Base-by-base conservation (phyloP, 2,113 vertebrate genomes). In the Galbula dea region DNA sequence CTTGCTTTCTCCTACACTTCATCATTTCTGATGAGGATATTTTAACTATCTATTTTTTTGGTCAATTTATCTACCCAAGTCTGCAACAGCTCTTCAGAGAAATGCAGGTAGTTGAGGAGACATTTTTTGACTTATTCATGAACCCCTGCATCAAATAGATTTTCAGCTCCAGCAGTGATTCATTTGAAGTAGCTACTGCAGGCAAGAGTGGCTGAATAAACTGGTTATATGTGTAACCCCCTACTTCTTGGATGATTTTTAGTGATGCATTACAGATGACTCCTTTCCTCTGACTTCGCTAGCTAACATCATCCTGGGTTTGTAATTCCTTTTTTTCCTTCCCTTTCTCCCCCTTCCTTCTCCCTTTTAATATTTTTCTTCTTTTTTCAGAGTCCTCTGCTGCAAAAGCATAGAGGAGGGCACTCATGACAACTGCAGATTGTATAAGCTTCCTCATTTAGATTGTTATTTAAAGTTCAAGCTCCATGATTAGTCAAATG, bases 391-490 rank as follows among this genome's bases (percentile, higher is more conserved):
- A 52, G 11, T 69, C 59, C 52, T 87, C 30, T 86, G 49, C 92
- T 87, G 66, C 58, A 82, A 68, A 86, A 76, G 29, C 74, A 82
- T 36, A 63, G 36, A 34, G 39, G 57, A 71, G 45, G 49, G 66
- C 55, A 76, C 41, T 32, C 66, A 62, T 91, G 96, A 96, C 95
- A 96, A 95, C 89, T 92, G 32, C 72, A 88, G 85, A 58, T 76
- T 95, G 92, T 94, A 79, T 94, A 90, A 84, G 49, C 67, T 37
- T 90, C 91, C 74, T 95, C 95, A 94, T 95, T 94, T 95, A 97
- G 86, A 75, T n/a, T 93, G 67, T 91, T 95, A 96, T 93, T 96
- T 96, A 93, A 95, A 96, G 96, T 96, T 97, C 88, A 95, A 69
- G 76, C 95, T 83, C 88, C 94, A 69, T 89, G 94, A 96, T 95